These are phyloP conservation scores for Melierax canorus DNA, from an alignment of 2,113 vertebrate species.

Conservation along the genomic window DNA sequence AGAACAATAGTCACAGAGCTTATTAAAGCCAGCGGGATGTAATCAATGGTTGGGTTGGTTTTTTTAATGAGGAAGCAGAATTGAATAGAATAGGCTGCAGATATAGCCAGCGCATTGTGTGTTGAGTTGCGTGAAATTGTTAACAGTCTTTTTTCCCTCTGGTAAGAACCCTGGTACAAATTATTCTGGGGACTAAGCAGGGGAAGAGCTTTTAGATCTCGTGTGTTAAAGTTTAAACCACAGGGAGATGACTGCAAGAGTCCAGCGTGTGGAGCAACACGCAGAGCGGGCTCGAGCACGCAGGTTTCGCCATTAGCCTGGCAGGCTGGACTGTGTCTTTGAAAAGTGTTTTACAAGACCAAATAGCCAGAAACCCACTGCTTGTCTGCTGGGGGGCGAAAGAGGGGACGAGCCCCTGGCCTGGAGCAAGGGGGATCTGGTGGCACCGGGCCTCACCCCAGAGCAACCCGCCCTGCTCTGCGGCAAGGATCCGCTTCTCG, in stretches of 20 bases:
- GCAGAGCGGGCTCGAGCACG: not conserved
- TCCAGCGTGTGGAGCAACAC: not conserved
- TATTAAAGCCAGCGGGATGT: not conserved
- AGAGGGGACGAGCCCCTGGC: not conserved
- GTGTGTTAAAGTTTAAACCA: not conserved
- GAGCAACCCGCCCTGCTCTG: not conserved
- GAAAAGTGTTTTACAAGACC: not conserved
- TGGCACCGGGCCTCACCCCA: not conserved
- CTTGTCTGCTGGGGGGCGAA: not conserved
- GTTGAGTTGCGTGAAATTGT: not conserved
- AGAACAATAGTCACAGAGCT: not conserved
- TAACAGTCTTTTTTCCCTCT: not conserved
- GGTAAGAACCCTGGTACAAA: not conserved
- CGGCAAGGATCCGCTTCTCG: rapidly evolving
- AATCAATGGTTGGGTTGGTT: not conserved
- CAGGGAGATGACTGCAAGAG: too few relatives aligned
- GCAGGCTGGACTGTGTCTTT: not conserved
- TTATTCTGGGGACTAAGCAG: not conserved
- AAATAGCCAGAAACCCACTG: not conserved
- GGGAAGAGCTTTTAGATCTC: not conserved
- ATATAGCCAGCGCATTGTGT: not conserved
- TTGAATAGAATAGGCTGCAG: not conserved
- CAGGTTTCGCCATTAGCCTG: not conserved
- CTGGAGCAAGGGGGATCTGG: not conserved
- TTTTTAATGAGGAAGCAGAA: not conserved